Evolutionary conservation across 2,888 invertebrate species (phyloP).

Genomic region (Linhomoeus sp.): DNA sequence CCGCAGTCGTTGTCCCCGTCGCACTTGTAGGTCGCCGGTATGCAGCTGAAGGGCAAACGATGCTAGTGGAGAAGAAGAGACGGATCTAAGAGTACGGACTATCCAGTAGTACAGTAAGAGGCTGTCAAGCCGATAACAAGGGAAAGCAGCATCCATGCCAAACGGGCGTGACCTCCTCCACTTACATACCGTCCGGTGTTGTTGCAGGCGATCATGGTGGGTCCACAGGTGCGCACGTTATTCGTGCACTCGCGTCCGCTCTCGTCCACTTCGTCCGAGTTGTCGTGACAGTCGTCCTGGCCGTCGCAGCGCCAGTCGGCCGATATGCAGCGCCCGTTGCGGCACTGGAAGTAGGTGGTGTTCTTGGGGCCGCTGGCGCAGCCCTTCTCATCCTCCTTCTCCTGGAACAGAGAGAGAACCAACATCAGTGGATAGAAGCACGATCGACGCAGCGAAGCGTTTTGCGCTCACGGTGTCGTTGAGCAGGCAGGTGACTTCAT

Average conservation of each 20-base stretch:
- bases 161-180: too few species aligned
- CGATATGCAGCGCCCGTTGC: slow-evolving; percentile 68
- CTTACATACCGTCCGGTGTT: slow-evolving; percentile 17
- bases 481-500: neutral
- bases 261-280: slow-evolving; percentile 59
- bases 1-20: slow-evolving; percentile 84
- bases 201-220: slow-evolving; percentile 21
- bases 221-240: slow-evolving; percentile 14
- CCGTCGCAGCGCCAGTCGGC: slow-evolving; percentile 42
- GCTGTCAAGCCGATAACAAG: too few species aligned
- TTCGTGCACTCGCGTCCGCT: slow-evolving; percentile 12
- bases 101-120: too few species aligned
- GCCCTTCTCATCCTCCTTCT: too few species aligned
- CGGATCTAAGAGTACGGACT: slow-evolving; percentile 38
- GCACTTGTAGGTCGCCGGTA: slow-evolving; percentile 80
- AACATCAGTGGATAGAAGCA: too few species aligned
- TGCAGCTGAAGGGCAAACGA: slow-evolving; percentile 59
- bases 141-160: too few species aligned
- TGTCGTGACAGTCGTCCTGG: slow-evolving; percentile 89
- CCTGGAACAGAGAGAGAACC: too few species aligned
- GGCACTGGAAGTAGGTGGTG: slow-evolving; percentile 76
- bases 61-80: slow-evolving; percentile 81
- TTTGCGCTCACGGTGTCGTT: slow-evolving; percentile 44
- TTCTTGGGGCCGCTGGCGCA: slow-evolving; percentile 25
- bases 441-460: too few species aligned